Conservation (phyloP, 2,113 vertebrate species). For the Anolis sagrei region DNA sequence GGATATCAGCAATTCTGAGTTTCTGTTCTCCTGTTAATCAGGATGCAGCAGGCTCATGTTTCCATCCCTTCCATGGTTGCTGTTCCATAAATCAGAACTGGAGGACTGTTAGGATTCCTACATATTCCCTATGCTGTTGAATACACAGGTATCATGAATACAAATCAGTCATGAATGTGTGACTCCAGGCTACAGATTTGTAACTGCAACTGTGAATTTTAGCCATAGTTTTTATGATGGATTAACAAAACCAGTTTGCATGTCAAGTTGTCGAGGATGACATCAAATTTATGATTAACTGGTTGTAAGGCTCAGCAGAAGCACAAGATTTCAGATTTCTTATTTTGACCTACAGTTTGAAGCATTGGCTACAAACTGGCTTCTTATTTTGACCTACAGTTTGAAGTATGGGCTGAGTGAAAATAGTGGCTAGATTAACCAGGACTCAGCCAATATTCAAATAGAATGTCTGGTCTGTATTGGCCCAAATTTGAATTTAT, state of each 20-base stretch:
- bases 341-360: not conserved
- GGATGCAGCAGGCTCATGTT: too few relatives aligned
- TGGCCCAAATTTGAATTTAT: not conserved
- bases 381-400: not conserved
- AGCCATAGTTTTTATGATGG: not conserved
- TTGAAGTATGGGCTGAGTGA: not conserved
- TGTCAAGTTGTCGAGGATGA: not conserved
- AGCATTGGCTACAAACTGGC: not conserved
- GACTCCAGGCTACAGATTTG: too few relatives aligned
- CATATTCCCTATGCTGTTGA: too few relatives aligned
- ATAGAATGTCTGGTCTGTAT: not conserved
- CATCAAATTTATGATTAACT: not conserved
- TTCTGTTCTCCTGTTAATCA: too few relatives aligned
- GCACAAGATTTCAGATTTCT: not conserved
- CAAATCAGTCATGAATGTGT: too few relatives aligned
- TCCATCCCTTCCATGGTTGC: too few relatives aligned
- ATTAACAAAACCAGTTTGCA: not conserved
- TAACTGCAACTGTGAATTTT: too few relatives aligned
- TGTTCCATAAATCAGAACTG: too few relatives aligned
- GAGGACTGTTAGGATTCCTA: too few relatives aligned
- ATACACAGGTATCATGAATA: too few relatives aligned
- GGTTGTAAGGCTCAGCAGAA: not conserved
- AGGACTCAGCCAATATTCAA: not conserved
- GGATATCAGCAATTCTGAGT: too few relatives aligned
- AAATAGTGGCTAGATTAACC: not conserved